phyloP scores from a whole-genome alignment of 2,888 invertebrate genomes.

The Acronicta psi region DNA sequence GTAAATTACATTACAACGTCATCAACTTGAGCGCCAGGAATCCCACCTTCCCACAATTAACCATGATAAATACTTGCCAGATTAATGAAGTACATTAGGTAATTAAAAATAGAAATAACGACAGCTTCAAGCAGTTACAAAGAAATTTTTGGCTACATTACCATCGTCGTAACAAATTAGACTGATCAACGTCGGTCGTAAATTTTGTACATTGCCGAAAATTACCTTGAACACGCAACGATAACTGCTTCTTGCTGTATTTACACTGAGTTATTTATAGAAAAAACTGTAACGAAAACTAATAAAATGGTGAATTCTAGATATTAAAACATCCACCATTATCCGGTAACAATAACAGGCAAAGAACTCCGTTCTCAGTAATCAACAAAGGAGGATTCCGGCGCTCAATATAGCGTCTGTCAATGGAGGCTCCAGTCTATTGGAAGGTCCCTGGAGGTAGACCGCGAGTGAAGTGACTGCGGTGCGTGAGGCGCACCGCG shows the following conservation, averaged over 20 bases:
- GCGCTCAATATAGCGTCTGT: constrained; percentile 86
- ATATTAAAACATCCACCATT: constrained; percentile 31
- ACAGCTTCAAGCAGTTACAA: constrained; percentile 34
- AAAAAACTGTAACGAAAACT: constrained; percentile 46
- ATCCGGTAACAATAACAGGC: constrained; percentile 51
- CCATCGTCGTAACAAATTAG: constrained; percentile 35
- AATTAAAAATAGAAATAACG: constrained; percentile 40
- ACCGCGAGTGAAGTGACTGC: constrained; percentile 82
- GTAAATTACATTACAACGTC: constrained; percentile 77
- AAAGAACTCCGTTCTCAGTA: constrained; percentile 61
- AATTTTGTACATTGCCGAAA: constrained; percentile 37
- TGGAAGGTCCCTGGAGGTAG: constrained; percentile 81
- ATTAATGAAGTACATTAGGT: constrained; percentile 43
- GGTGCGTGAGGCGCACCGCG: constrained; percentile 85
- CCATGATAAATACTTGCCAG: constrained; percentile 22
- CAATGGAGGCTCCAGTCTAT: constrained; percentile 88
- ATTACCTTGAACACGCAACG: constrained; percentile 36
- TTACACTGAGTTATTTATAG: constrained; percentile 35
- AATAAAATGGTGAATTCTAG: constrained; percentile 39
- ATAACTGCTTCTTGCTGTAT: constrained; percentile 30
- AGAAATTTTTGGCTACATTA: constrained; percentile 23
- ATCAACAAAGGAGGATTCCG: constrained; percentile 72
- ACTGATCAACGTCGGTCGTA: constrained; percentile 32
- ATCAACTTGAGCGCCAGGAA: constrained; percentile 73
- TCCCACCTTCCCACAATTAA: constrained; percentile 57